Evolutionary conservation across 2,113 vertebrate species (phyloP), one percentile per base, ranked within the genome.

Genomic region (Lepidothrix coronata): DNA sequence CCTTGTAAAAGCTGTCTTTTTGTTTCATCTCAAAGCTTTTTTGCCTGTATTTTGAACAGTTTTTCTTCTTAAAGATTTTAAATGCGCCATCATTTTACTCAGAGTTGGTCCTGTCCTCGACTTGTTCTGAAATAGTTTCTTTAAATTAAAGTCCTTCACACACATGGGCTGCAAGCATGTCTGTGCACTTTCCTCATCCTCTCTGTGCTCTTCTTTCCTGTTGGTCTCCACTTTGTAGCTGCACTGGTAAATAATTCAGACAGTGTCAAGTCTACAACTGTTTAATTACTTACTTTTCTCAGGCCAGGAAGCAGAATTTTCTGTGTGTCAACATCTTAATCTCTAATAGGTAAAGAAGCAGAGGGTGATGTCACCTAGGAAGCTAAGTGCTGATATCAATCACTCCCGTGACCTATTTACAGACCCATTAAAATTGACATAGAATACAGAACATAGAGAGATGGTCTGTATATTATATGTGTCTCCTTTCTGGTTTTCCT

Each of bases 401-500:
- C 94, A 81, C 35, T 49, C 18, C 58, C 54, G 25, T 58, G 74
- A 93, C 87, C 94, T 94, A 92, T 88, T 89, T 95, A 94, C 37
- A 91, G 43, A 58, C 18, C 77, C 78, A 95, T 93, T 96, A 95
- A 96, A 93, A 83, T 4, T 93, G 89, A 91, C 89, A 92, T 4
- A 82, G 58, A 78, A 93, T 91, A 88, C 77, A 57, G 65, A 71
- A 52, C 6, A 41, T 0, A n/a, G 16, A 74, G 51, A 76, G 25
- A 24, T 39, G 31, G 15, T 72, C 37, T 52, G 14, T 44, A 24
- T 70, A 57, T 63, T 33, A 30, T 27, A 43, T 14, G 1, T 43
- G 68, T 48, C 89, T 89, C 74, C 87, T 91, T 93, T 74, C 85
- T 88, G 37, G 12, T 79, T 91, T 94, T 37, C 57, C 84, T 61